phyloP scores from a whole-genome alignment of 2,797 vertebrate genomes.

The Anabacerthia variegaticeps region DNA sequence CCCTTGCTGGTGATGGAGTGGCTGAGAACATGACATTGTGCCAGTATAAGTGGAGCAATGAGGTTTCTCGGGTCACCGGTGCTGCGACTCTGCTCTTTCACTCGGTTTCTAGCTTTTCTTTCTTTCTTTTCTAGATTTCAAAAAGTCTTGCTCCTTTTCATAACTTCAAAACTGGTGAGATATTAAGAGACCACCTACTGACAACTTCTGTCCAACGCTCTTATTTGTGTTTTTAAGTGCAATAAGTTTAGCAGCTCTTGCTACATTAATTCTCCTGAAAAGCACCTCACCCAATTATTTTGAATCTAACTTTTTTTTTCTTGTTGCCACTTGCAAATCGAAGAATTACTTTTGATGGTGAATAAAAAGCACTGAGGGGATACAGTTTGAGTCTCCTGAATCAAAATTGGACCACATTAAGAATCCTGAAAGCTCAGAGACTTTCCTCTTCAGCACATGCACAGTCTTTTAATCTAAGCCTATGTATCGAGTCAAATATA shows the following conservation, averaged over 20 bases:
- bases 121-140: constrained; percentile 74
- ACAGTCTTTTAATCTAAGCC: not conserved
- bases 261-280: constrained; percentile 57
- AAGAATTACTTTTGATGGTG: constrained; percentile 49
- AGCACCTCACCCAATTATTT: constrained; percentile 43
- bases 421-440: not conserved
- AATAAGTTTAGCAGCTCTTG: constrained; percentile 54
- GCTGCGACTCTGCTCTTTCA: constrained; percentile 72
- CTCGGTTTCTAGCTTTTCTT: constrained; percentile 73
- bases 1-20: constrained; percentile 75
- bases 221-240: constrained; percentile 64
- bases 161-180: constrained; percentile 74
- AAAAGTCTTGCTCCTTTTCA: constrained; percentile 73
- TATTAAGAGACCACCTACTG: constrained; percentile 61
- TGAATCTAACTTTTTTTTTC: constrained; percentile 9
- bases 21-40: constrained; percentile 75
- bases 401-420: constrained; percentile 27
- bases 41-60: constrained; percentile 72
- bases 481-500: not conserved
- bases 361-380: constrained; percentile 4
- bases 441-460: not conserved
- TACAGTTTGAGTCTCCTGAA: not conserved
- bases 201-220: constrained; percentile 57
- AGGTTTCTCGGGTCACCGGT: constrained; percentile 76
- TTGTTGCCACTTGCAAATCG: constrained; percentile 62